Conservation (phyloP, 2,113 vertebrate genomes). For the Periophthalmus modestus region DNA sequence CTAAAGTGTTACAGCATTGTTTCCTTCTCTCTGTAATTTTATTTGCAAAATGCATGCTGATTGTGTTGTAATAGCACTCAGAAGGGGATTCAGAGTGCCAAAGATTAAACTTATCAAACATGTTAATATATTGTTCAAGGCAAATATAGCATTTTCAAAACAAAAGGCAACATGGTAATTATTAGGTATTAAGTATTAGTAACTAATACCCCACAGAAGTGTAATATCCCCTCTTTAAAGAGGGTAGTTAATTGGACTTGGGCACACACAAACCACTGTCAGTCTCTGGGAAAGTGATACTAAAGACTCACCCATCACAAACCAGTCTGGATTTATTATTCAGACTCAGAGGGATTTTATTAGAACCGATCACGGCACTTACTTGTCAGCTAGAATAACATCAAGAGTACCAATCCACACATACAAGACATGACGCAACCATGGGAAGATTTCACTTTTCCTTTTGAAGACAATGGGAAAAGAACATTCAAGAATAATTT, state of each 20-base stretch:
- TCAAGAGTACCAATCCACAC: constrained; percentile 36
- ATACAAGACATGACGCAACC: constrained; percentile 13
- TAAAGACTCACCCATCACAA: constrained; percentile 27
- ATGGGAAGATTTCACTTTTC: background rate
- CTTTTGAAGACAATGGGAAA: constrained; percentile 13
- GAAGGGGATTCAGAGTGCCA: too few relatives aligned
- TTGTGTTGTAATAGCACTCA: too few relatives aligned
- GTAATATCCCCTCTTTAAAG: background rate
- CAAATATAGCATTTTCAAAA: too few relatives aligned
- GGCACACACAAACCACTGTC: constrained; percentile 6
- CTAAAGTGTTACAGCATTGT: too few relatives aligned
- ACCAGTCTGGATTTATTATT: constrained; percentile 41
- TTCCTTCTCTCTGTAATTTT: too few relatives aligned
- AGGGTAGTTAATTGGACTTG: constrained; percentile 5
- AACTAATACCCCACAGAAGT: too few relatives aligned
- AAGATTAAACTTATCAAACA: too few relatives aligned
- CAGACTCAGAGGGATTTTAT: constrained; percentile 28
- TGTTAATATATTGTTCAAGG: too few relatives aligned
- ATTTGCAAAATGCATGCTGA: too few relatives aligned
- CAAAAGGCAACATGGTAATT: too few relatives aligned
- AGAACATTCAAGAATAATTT: background rate
- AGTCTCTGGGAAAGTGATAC: constrained; percentile 10
- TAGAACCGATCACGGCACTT: constrained; percentile 52
- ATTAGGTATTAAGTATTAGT: too few relatives aligned
- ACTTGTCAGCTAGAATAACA: constrained; percentile 56